Conservation (phyloP, 2,797 vertebrate species). For the Avahi laniger region DNA sequence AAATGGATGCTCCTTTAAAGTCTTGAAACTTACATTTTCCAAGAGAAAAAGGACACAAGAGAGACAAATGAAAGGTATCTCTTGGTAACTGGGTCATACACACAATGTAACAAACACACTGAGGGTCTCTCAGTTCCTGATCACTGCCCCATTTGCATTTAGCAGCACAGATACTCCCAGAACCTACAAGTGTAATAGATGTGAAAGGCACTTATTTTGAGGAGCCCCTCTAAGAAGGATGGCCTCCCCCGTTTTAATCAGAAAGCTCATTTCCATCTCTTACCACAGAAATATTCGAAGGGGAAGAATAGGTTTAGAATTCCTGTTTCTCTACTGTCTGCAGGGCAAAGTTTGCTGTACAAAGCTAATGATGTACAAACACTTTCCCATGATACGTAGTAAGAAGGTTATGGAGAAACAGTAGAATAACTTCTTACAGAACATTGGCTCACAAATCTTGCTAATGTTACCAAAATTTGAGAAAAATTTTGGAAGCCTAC, state of each 20-base stretch:
- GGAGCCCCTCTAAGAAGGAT: background rate
- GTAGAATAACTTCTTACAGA: background rate
- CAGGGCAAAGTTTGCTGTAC: background rate
- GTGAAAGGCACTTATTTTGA: background rate
- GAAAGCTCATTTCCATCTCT: background rate
- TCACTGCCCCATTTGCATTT: background rate
- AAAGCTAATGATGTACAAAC: background rate
- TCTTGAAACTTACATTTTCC: slow-evolving; percentile 12
- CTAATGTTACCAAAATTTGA: slow-evolving; percentile 7
- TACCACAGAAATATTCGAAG: background rate
- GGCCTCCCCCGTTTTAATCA: background rate
- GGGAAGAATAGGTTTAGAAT: background rate
- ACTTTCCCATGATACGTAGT: background rate
- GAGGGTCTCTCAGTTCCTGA: background rate
- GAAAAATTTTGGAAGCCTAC: background rate
- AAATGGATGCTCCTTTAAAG: background rate
- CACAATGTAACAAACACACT: background rate
- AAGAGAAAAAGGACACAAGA: background rate
- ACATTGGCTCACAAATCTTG: background rate
- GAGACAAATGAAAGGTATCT: background rate
- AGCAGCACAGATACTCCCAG: background rate
- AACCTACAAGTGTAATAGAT: background rate
- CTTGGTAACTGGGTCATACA: background rate
- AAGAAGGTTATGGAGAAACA: background rate
- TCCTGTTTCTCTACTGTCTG: background rate